Evolutionary conservation across 2,113 vertebrate genomes (phyloP).

Genomic region (Petrocephalus zakoni): DNA sequence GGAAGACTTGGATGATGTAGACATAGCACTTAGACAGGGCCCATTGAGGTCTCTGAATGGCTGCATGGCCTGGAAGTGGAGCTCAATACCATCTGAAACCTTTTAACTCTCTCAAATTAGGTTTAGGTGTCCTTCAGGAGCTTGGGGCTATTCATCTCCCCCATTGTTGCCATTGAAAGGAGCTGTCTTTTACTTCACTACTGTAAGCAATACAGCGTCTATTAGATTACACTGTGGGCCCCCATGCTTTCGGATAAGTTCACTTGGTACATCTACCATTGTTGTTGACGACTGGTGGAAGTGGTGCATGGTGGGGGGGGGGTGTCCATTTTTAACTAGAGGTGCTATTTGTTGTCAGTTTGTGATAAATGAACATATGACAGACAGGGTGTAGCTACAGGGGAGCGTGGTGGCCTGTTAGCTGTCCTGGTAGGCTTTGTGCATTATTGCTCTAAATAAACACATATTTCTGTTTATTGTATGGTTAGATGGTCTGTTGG

Average conservation of each 20-base stretch:
- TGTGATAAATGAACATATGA: slow-evolving; percentile 46
- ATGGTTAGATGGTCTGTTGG: background rate
- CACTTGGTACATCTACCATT: slow-evolving; percentile 47
- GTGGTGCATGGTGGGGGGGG: slow-evolving; percentile 42
- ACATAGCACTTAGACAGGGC: slow-evolving; percentile 39
- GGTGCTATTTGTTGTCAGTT: slow-evolving; percentile 59
- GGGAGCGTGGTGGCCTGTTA: background rate
- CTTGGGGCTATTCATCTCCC: slow-evolving; percentile 55
- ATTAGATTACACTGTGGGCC: slow-evolving; percentile 65
- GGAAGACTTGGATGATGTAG: slow-evolving; percentile 39
- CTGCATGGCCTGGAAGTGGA: slow-evolving; percentile 57
- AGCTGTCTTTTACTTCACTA: slow-evolving; percentile 57
- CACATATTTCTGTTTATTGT: background rate
- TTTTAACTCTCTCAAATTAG: slow-evolving; percentile 61
- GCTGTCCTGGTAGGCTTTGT: background rate
- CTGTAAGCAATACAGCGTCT: slow-evolving; percentile 66
- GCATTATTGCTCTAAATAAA: background rate
- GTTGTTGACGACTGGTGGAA: slow-evolving; percentile 58
- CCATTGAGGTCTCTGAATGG: slow-evolving; percentile 57
- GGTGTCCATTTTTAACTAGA: slow-evolving; percentile 50
- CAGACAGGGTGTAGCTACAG: background rate
- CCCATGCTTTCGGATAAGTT: slow-evolving; percentile 57
- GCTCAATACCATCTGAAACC: slow-evolving; percentile 58
- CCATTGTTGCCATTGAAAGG: slow-evolving; percentile 53
- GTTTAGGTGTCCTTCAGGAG: slow-evolving; percentile 56